Base-by-base conservation (phyloP, 2,888 invertebrate species). In the Octodonta nipae region DNA sequence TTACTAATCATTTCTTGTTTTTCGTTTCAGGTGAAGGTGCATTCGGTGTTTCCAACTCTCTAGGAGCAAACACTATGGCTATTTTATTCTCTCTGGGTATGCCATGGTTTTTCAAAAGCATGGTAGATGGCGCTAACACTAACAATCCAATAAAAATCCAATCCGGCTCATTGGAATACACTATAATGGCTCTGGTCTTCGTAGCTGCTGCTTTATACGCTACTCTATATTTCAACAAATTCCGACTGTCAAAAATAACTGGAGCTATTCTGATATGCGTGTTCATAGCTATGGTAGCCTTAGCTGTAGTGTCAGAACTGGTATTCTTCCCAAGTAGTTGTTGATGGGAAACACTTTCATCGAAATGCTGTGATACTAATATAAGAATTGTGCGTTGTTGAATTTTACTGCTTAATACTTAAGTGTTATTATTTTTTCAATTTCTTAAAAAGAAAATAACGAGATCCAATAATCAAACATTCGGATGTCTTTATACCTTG, bases 1-100 rank as follows among this genome's bases (percentile, higher is more conserved):
- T n/a, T n/a, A n/a, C n/a, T n/a, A 22, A 4, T 10, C n/a, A 22
- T 22, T 22, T 4, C 4, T 34, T 45, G 47, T 48, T 41, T 64
- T 65, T n/a, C n/a, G n/a, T n/a, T n/a, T 26, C 52, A 86, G 86
- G 85, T 41, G 75, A 83, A 57, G 85, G 79, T 8, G 80, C 80
- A 14, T 86, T 88, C 66, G 87, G 86, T 1, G 81, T 88, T 13
- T 86, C 86, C 5, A 88, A 88, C 50, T 80, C 86, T 0, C 59
- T 88, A 6, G 88, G 88, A 1, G 84, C 85, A 1, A 88, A 88
- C 52, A 84, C 85, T 0, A 64, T 88, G 52, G 85, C 87, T 36
- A 84, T 88, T 34, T 61, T 88, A 2, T 68, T 87, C 30, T 86
- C 87, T 2, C 62, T 88, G 26, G 86, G 86, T 2, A 55, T 86